Conservation (phyloP, 2,113 vertebrate genomes). For the Parotia lawesii region DNA sequence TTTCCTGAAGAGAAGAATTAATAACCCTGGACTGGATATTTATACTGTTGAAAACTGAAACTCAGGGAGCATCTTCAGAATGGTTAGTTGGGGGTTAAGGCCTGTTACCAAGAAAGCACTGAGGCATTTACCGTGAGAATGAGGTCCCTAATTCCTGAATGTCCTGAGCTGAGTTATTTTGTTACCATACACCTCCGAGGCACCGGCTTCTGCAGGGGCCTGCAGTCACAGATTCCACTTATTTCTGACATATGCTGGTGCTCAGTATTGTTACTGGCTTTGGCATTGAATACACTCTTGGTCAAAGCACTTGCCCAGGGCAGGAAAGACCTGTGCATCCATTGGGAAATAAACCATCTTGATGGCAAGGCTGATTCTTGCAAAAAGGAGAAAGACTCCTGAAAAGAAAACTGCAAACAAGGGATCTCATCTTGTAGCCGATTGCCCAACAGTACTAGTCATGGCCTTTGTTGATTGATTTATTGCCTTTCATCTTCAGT, state of each 20-base stretch:
- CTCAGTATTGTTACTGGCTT: not conserved
- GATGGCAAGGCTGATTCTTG: not conserved
- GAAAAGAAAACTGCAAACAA: not conserved
- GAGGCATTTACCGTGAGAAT: not conserved
- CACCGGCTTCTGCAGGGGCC: not conserved
- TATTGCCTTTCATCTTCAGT: not conserved
- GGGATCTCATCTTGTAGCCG: not conserved
- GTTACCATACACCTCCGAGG: not conserved
- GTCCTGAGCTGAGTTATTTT: not conserved
- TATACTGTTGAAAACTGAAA: accelerated
- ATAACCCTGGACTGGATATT: not conserved
- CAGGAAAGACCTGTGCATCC: not conserved
- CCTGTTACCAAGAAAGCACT: not conserved
- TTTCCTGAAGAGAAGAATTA: not conserved
- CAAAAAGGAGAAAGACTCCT: not conserved
- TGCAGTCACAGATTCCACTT: not conserved
- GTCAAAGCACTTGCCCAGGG: not conserved
- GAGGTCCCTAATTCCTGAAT: not conserved
- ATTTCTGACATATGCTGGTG: not conserved
- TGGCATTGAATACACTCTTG: not conserved
- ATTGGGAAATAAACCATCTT: not conserved
- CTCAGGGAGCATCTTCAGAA: not conserved
- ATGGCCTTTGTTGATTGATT: not conserved
- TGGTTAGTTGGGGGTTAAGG: not conserved
- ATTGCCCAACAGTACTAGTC: not conserved